Percentiles rank a stretch among this genome's conserved stretches.
Evolutionary conservation across 2,888 invertebrate species (phyloP).

Genomic region (Perdita meconis): DNA sequence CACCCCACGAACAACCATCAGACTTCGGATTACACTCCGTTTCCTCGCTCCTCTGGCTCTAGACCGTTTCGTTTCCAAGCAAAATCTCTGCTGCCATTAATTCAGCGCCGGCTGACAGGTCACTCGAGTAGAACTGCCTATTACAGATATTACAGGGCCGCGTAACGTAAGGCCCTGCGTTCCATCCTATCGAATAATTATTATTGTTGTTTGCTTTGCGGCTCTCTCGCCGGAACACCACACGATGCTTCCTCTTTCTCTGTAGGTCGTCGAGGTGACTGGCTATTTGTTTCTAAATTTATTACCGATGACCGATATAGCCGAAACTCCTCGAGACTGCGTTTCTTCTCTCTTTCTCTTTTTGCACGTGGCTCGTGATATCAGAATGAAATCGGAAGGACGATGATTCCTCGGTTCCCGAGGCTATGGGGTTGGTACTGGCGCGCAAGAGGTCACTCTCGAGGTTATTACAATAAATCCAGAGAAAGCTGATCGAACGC

Average conservation of each 20-base stretch:
- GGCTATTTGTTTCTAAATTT: slow-evolving; percentile 83
- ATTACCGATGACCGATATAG: slow-evolving; percentile 83
- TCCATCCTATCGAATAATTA: slow-evolving; percentile 82
- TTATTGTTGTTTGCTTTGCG: slow-evolving; percentile 84
- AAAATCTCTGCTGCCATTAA: slow-evolving; percentile 84
- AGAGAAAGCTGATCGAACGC: slow-evolving; percentile 42
- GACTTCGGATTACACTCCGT: slow-evolving; percentile 36
- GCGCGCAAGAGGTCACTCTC: slow-evolving; percentile 38
- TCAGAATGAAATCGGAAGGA: slow-evolving; percentile 76
- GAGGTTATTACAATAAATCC: slow-evolving; percentile 54
- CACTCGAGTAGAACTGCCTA: slow-evolving; percentile 83
- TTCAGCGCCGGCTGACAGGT: slow-evolving; percentile 82
- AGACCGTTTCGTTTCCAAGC: slow-evolving; percentile 74
- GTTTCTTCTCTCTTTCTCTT: slow-evolving; percentile 26
- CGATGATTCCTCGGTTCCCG: slow-evolving; percentile 27
- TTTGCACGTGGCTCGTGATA: slow-evolving; percentile 67
- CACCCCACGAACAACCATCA: slow-evolving; percentile 59
- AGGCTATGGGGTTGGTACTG: slow-evolving; percentile 48
- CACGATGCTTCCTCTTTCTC: slow-evolving; percentile 25
- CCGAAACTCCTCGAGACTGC: slow-evolving; percentile 32
- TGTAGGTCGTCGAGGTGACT: slow-evolving; percentile 71
- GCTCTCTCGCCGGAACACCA: slow-evolving; percentile 26
- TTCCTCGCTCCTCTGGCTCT: slow-evolving; percentile 22
- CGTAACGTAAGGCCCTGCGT: slow-evolving; percentile 64
- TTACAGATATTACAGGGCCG: slow-evolving; percentile 82